Conservation (phyloP, 1,140 invertebrate genomes). For the Sinonovacula constricta region DNA sequence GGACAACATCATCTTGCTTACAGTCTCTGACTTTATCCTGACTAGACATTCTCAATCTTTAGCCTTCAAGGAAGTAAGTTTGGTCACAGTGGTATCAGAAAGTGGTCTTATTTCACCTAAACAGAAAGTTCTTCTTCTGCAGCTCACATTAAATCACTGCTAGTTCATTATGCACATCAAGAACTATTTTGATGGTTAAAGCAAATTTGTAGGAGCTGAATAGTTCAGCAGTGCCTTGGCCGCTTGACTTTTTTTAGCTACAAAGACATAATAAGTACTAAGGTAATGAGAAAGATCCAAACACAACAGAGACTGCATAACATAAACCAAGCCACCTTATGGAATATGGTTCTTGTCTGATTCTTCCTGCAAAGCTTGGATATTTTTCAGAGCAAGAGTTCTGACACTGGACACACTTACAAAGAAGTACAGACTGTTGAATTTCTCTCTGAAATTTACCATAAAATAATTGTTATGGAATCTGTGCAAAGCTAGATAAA, state of each 20-base stretch:
- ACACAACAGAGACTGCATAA: conserved; percentile 27
- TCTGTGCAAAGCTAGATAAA: conserved; percentile 15
- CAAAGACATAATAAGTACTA: conserved; percentile 1
- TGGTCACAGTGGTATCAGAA: neutral
- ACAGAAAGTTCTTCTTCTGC: conserved; percentile 6
- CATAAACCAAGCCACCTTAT: conserved; percentile 28
- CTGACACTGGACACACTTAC: conserved; percentile 10
- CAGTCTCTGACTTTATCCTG: neutral
- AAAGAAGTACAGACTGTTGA: conserved; percentile 35
- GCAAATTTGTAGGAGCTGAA: conserved; percentile 19
- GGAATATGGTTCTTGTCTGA: conserved; percentile 30
- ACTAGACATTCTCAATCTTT: conserved; percentile 3
- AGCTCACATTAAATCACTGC: neutral
- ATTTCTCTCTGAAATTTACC: conserved; percentile 36
- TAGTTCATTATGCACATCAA: conserved; percentile 17
- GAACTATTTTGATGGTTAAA: conserved; percentile 3
- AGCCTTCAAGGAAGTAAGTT: neutral
- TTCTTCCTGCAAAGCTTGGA: conserved; percentile 29
- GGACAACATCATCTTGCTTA: neutral
- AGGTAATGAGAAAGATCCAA: conserved; percentile 10
- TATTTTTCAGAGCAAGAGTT: neutral
- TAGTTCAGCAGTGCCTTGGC: conserved; percentile 17
- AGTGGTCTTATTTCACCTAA: conserved; percentile 11
- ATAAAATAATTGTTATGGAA: conserved; percentile 11
- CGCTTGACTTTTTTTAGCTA: conserved; percentile 1